Evolutionary conservation across 1,140 invertebrate species (phyloP), one percentile per base, ranked within the genome.

Genomic region (Cephus cinctus): DNA sequence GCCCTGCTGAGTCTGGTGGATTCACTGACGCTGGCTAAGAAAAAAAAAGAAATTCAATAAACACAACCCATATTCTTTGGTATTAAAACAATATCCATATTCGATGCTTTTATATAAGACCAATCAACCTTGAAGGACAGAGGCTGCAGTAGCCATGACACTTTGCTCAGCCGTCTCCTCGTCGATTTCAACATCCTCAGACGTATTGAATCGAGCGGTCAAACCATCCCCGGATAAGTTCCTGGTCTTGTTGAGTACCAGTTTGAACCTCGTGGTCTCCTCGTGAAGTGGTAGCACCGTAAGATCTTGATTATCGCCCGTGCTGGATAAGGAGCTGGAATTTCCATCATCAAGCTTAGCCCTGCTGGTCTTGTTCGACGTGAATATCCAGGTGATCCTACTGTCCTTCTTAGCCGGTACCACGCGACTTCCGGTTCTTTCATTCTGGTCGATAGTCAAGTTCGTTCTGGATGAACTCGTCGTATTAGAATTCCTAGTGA

Each of bases 1-100:
- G 69, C 66, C 47, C 73, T 62, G 41, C 69, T 73, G 18, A 66
- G 43, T 30, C 70, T 67, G 0, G 59, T 63, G 1, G 71, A 63
- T 22, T 75, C 72, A 25, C 50, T 58, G 11, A 62, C 47, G 35
- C 51, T 57, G 43, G 57, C 63, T 63, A 43, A 8, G 39, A 50
- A 11, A 42, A 3, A 44, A 36, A 47, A 30, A 30, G 12, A 36
- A 36, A 6, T 36, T 15, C 14, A 11, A 2, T 36, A 30, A 8
- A 30, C 9, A 30, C 9, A 30, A 30, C 27, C 27, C 9, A 36
- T 36, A 12, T 36, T 36, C 19, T 11, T 15, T 12, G 27, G 12
- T 9, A 21, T 20, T 8, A n/a, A 16, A 23, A 4, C 21, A 19
- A 38, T n/a, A 12, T 4, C 21, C n/a, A 42, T 14, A 42, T n/a